Evolutionary conservation across 2,113 vertebrate species (phyloP).

Genomic region (Rhynchomys soricoides): DNA sequence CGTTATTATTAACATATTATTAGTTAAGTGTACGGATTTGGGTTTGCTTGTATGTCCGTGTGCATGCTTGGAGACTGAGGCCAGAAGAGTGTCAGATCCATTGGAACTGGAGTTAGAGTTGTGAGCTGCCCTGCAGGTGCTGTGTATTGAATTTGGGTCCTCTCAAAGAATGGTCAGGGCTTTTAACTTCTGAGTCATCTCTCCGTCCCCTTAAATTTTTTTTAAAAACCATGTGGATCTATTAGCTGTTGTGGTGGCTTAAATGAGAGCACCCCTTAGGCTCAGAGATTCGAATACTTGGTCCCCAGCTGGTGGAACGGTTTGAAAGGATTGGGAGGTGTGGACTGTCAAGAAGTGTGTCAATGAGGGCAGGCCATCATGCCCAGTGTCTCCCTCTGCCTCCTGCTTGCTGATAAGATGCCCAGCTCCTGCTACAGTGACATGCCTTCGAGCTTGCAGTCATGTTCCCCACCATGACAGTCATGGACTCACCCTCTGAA

Average conservation of each 20-base stretch:
- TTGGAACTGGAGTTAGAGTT: neutral
- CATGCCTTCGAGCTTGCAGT: neutral
- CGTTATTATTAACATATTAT: neutral
- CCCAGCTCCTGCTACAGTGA: neutral
- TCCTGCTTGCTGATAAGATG: neutral
- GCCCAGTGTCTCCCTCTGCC: neutral
- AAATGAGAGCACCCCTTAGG: neutral
- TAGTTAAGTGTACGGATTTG: neutral
- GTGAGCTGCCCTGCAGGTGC: neutral
- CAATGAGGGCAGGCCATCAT: neutral
- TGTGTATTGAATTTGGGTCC: neutral
- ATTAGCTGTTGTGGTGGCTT: neutral
- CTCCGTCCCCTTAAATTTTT: neutral
- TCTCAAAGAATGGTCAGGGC: neutral
- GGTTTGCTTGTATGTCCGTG: neutral
- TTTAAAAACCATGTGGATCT: neutral
- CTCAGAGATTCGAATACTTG: neutral
- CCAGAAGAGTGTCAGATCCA: neutral
- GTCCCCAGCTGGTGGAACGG: neutral
- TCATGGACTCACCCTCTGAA: neutral
- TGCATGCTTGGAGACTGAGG: neutral
- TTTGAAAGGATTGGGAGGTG: neutral
- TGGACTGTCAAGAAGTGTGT: neutral
- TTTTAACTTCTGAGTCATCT: neutral
- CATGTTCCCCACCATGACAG: neutral